Conservation (phyloP, 92 coral and sea anemone species). For the Porites cylindrica region DNA sequence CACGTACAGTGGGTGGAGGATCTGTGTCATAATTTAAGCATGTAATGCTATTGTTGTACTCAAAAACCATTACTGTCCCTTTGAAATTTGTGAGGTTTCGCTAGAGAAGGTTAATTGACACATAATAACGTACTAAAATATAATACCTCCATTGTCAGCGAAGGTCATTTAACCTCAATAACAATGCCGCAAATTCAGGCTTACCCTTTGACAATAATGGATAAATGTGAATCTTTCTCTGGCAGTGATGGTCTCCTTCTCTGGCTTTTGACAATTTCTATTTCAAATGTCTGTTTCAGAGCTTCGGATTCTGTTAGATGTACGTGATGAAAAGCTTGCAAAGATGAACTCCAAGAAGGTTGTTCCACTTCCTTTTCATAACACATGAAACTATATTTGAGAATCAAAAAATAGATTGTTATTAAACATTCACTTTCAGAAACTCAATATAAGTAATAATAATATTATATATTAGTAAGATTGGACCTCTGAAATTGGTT, state of each 20-base stretch:
- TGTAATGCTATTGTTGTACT: no score
- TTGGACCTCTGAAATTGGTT: conserved; percentile 2
- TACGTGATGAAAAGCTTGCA: conserved; percentile 78
- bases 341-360: conserved; percentile 24
- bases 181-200: neutral
- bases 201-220: conserved; percentile 34
- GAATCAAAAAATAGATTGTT: conserved; percentile 8
- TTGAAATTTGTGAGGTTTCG: no score
- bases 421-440: neutral
- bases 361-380: conserved; percentile 56
- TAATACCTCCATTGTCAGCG: no score
- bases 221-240: conserved; percentile 30
- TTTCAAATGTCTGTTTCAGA: conserved; percentile 53
- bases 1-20: no score
- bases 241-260: neutral
- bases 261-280: conserved; percentile 16
- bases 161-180: no score
- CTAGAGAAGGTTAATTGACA: no score
- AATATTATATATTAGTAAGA: conserved; percentile 6
- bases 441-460: neutral
- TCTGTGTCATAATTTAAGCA: no score
- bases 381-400: conserved; percentile 54
- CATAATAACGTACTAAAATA: no score
- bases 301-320: conserved; percentile 55
- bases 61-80: no score